Evolutionary conservation across 2,797 vertebrate species (phyloP).

Genomic region (Echeneis naucrates): DNA sequence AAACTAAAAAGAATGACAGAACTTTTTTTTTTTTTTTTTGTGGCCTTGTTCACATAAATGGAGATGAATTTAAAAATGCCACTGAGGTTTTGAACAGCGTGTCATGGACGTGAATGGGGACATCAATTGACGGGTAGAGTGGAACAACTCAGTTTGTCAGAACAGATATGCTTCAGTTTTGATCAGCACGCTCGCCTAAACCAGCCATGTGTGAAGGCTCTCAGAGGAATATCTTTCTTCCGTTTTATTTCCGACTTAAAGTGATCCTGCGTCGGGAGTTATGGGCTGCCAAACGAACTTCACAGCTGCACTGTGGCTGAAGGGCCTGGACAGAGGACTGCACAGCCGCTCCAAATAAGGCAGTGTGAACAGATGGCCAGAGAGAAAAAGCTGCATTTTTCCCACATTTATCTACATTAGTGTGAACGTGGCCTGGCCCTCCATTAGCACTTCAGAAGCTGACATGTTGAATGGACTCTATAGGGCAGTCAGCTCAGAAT

Average conservation of each 20-base stretch:
- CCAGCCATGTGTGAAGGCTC: neutral
- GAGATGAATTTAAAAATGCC: neutral
- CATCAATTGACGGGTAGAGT: neutral
- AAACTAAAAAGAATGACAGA: constrained; percentile 20
- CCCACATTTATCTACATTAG: constrained; percentile 10
- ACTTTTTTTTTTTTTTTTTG: no score
- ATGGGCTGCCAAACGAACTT: constrained; percentile 1
- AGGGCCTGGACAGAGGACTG: neutral
- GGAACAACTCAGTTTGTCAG: neutral
- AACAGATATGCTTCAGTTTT: neutral
- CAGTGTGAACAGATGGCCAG: neutral
- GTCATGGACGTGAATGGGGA: neutral
- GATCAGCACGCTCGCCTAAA: neutral
- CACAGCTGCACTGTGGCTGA: neutral
- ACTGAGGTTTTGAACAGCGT: no score
- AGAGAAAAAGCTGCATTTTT: neutral
- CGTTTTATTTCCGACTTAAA: neutral
- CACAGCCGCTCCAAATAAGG: neutral
- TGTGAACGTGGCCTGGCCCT: constrained; percentile 11
- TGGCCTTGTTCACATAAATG: neutral
- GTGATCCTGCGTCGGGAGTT: neutral
- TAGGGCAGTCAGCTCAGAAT: neutral
- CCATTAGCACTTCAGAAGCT: neutral
- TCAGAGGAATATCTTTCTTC: constrained; percentile 1
- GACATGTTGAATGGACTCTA: constrained; percentile 3